Evolutionary conservation across 2,797 vertebrate genomes (phyloP).

Genomic region (Percopsis omiscomaycus): DNA sequence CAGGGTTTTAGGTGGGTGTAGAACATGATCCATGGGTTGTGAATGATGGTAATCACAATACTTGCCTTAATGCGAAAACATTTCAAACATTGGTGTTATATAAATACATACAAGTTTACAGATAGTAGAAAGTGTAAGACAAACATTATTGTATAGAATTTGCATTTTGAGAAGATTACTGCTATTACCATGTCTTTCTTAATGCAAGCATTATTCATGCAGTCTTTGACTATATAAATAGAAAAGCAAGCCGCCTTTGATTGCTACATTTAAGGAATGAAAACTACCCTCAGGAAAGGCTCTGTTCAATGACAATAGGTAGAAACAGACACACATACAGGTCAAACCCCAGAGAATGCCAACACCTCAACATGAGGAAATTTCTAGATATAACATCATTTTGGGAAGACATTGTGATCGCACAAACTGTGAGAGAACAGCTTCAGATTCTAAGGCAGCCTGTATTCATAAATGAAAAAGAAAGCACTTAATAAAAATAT

Average conservation of each 20-base stretch:
- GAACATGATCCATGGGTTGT: slow-evolving; percentile 67
- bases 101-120: not conserved
- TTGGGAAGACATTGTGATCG: too few relatives aligned
- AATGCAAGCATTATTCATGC: not conserved
- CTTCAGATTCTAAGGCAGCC: too few relatives aligned
- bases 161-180: not conserved
- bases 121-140: not conserved
- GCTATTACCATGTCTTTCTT: not conserved
- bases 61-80: slow-evolving; percentile 29
- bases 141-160: not conserved
- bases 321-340: slow-evolving; percentile 27
- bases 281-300: slow-evolving; percentile 19
- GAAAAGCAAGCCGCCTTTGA: not conserved
- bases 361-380: not conserved
- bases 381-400: too few relatives aligned
- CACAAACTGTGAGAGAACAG: too few relatives aligned
- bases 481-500: not conserved
- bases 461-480: too few relatives aligned
- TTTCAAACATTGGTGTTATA: slow-evolving; percentile 8
- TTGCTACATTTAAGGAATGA: slow-evolving; percentile 37
- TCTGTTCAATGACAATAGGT: slow-evolving; percentile 46
- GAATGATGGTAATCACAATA: slow-evolving; percentile 55
- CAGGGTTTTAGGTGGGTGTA: slow-evolving; percentile 63
- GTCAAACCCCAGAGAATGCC: not conserved
- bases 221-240: slow-evolving; percentile 13